Conservation (phyloP, 2,797 vertebrate species). For the Gallinago solitaria region DNA sequence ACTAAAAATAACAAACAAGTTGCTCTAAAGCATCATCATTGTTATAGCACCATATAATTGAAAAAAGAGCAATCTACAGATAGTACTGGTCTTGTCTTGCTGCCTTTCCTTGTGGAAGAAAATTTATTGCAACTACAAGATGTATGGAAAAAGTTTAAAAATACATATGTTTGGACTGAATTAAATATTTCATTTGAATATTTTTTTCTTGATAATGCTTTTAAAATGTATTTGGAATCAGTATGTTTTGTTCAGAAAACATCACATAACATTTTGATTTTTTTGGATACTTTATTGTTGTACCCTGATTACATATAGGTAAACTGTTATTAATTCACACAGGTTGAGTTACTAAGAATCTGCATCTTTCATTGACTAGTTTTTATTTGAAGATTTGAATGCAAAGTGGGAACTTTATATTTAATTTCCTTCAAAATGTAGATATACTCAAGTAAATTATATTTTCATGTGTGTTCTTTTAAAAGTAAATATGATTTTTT, state of each 20-base stretch:
- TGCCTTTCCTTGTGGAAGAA: neutral
- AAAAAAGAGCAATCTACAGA: neutral
- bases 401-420: neutral
- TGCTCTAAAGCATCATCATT: neutral
- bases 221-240: neutral
- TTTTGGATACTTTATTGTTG: neutral
- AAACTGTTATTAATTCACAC: neutral
- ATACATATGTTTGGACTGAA: neutral
- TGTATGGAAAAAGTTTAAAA: neutral
- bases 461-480: neutral
- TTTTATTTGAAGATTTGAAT: neutral
- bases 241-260: neutral
- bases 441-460: neutral
- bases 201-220: neutral
- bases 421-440: neutral
- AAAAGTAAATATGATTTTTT: neutral
- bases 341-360: neutral
- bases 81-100: neutral
- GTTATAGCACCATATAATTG: neutral
- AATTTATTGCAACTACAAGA: neutral
- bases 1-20: neutral
- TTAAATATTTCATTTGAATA: neutral
- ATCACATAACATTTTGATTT: neutral
- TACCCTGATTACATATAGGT: neutral
- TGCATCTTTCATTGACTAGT: neutral